A percentile compares a stretch with the other conserved stretches of the same genome.
phyloP scores from a whole-genome alignment of 2,113 vertebrate genomes.

The Ictalurus furcatus region DNA sequence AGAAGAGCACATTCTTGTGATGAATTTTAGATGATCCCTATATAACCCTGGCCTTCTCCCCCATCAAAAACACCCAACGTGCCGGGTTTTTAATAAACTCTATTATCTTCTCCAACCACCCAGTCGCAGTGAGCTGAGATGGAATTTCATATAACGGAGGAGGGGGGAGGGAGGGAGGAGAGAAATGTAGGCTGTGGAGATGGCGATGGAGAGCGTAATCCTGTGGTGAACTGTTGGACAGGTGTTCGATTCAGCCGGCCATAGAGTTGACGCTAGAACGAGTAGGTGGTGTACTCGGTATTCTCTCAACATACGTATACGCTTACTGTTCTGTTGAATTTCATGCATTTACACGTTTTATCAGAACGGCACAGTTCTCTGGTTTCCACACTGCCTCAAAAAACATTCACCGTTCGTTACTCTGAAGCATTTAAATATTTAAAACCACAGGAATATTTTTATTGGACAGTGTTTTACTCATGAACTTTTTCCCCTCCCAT shows the following conservation, averaged over 20 bases:
- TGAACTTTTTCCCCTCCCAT: background rate
- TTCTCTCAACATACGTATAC: background rate
- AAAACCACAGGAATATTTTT: background rate
- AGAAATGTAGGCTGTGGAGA: constrained; percentile 48
- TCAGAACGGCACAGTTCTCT: background rate
- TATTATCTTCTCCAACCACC: constrained; percentile 64
- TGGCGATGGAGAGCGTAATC: constrained; percentile 59
- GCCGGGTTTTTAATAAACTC: constrained; percentile 73
- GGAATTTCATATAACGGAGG: constrained; percentile 65
- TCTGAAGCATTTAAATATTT: background rate
- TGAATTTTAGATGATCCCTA: constrained; percentile 80
- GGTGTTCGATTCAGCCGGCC: constrained; percentile 39
- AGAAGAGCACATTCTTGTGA: constrained; percentile 75
- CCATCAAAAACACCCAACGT: constrained; percentile 47
- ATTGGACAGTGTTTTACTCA: background rate
- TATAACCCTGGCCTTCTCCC: constrained; percentile 66
- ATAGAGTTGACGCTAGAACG: background rate
- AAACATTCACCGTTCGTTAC: background rate
- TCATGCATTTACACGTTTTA: background rate
- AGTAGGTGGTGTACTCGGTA: background rate
- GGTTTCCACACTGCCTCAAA: background rate
- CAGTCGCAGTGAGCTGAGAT: constrained; percentile 47
- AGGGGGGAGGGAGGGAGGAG: background rate
- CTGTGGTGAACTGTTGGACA: constrained; percentile 64
- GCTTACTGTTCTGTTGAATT: background rate